Percentiles rank a stretch among this genome's conserved stretches.
Conservation (phyloP, 2,113 vertebrate genomes). For the Bambusicola thoracicus region DNA sequence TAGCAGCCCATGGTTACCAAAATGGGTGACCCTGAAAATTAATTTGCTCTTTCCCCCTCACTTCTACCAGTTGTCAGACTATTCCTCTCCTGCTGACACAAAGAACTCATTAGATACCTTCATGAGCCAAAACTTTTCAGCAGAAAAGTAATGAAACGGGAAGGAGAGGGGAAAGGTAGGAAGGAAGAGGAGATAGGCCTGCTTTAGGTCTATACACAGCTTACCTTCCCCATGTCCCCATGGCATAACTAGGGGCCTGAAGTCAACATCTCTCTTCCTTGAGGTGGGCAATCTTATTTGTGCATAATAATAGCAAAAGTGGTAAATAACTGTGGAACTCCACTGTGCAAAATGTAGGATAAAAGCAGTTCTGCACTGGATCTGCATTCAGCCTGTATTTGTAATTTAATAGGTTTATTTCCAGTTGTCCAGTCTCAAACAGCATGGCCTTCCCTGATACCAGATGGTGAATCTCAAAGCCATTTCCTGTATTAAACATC, state of each 20-base stretch:
- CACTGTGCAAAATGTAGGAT: neutral
- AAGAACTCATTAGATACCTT: neutral
- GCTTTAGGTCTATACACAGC: no score
- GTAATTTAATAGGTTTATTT: neutral
- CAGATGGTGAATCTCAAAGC: neutral
- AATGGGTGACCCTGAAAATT: neutral
- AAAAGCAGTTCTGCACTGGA: neutral
- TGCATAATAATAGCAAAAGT: neutral
- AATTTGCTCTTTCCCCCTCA: neutral
- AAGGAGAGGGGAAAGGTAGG: neutral
- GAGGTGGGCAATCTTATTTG: neutral
- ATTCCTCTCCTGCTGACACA: neutral
- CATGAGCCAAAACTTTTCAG: neutral
- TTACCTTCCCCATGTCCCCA: neutral
- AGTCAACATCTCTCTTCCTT: neutral
- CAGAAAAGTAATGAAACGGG: neutral
- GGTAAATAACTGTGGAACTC: neutral
- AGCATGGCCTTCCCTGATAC: neutral
- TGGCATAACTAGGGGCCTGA: neutral
- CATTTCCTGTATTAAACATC: neutral
- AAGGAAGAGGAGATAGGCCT: no score
- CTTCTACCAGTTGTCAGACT: neutral
- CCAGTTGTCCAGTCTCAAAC: neutral
- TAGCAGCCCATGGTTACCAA: neutral
- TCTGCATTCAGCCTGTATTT: neutral